A percentile compares a stretch with the other conserved stretches of the same genome.
phyloP scores from a whole-genome alignment of 37 sponge, comb jelly and placozoan genomes.

The Aphrocallistes beatrix region DNA sequence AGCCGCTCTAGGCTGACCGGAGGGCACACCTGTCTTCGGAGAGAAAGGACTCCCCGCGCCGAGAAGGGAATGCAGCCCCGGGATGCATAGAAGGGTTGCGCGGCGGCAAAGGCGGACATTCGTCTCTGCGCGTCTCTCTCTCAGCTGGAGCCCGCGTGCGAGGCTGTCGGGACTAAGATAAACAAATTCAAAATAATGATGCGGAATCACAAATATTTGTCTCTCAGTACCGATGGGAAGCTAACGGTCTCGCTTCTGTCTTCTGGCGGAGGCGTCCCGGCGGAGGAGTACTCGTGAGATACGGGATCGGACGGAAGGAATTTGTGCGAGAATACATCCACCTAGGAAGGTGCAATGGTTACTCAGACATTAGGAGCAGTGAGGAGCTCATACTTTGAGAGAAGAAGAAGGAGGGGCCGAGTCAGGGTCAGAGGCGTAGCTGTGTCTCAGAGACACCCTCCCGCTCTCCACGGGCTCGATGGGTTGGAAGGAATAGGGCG shows the following conservation, averaged over 20 bases:
- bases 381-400: too few species aligned
- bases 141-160: not conserved
- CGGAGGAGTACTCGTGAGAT: not conserved
- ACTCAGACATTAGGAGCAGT: not conserved
- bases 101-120: not conserved
- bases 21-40: slow-evolving; percentile 9
- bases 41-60: not conserved
- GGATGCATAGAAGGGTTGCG: not conserved
- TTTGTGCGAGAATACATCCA: not conserved
- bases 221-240: not conserved
- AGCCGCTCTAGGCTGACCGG: too few species aligned
- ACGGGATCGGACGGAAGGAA: not conserved
- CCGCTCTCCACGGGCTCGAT: not conserved
- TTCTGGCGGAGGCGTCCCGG: not conserved
- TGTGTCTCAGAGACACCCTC: not conserved
- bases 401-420: not conserved
- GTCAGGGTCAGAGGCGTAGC: not conserved
- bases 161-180: not conserved
- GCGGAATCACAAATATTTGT: not conserved
- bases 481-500: not conserved
- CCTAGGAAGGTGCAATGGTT: not conserved
- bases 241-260: not conserved
- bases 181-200: not conserved
- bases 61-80: not conserved
- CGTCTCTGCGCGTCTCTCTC: not conserved